Base-by-base conservation (phyloP, 2,113 vertebrate species). In the Galbula dea region DNA sequence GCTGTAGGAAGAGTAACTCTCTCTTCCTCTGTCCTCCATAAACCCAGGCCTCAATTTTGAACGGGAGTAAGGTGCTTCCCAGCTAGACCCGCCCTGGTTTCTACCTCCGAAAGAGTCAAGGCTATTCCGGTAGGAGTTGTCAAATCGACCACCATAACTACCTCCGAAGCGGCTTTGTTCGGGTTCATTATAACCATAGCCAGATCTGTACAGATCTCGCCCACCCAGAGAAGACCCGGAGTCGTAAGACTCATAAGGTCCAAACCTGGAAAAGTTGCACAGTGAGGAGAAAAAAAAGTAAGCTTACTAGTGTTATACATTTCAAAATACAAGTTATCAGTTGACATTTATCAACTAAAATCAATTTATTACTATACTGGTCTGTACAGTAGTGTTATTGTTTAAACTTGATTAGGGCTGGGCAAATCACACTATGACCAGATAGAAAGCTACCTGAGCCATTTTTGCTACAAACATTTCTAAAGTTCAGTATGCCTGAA, bases 51-150 rank as follows among this genome's bases (percentile, higher is more conserved):
- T 98, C 97, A 98, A 98, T 96, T 98, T 98, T 98, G 98, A 97
- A 97, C 98, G 97, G 97, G 97, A 97, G 98, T 98, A 98, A 97
- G 98, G 98, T 98, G 98, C 97, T 97, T 98, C 97, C 98, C 98
- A 98, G 98, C 98, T 98, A 98, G 98, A 98, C 98, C 98, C 98
- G 98, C 98, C 97, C 97, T 98, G 98, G 97, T 97, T 98, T 98
- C 98, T 98, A 98, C 98, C 98, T 98, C 98, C 98, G 98, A 98
- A 98, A 98, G 98, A 98, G 98, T 98, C 98, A 98, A 98, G 98
- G 98, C 98, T 98, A 98, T 97, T 98, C 97, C 98, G 97, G 98
- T 98, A 98, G 98, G 97, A 98, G 98, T 97, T 98, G 96, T 98
- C 98, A 98, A 98, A 98, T 98, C 97, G 98, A 97, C 97, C 98